phyloP scores from a whole-genome alignment of 1,140 invertebrate genomes.

The Drosophila oshimai region DNA sequence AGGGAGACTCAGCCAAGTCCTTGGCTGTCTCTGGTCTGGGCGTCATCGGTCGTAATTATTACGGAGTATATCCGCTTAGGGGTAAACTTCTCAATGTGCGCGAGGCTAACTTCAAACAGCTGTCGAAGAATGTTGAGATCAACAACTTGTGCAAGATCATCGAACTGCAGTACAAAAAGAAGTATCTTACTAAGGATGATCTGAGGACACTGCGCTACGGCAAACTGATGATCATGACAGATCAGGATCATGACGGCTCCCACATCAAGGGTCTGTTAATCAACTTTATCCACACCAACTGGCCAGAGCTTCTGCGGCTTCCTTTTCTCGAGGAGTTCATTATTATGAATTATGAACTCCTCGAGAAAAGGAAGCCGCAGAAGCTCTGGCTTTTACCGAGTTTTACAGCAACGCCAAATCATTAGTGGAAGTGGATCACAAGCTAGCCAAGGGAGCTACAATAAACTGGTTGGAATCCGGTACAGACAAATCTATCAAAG shows the following conservation, averaged over 20 bases:
- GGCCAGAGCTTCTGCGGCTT: conserved; percentile 93
- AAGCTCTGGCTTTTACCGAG: conserved; percentile 96
- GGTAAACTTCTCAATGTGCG: conserved; percentile 99
- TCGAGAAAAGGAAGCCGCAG: conserved; percentile 95
- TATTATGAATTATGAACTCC: conserved; percentile 99
- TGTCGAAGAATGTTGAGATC: conserved; percentile 99
- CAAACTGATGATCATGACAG: conserved; percentile 99
- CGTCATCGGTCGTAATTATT: no score
- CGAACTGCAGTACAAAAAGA: conserved; percentile 98
- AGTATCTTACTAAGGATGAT: conserved; percentile 95
- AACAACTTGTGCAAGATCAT: conserved; percentile 98
- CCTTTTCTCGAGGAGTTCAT: no score
- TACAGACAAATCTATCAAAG: no score
- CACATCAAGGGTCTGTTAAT: conserved; percentile 99
- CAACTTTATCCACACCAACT: conserved; percentile 99
- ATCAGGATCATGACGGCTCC: conserved; percentile 99
- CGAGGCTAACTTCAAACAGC: conserved; percentile 98
- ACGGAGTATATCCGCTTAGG: no score
- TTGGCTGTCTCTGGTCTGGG: no score
- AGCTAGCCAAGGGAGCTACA: no score
- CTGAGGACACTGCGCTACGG: conserved; percentile 97
- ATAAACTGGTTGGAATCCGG: no score
- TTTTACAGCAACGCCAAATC: no score
- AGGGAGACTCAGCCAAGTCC: no score
- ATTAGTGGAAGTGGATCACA: no score